Evolutionary conservation across 2,888 invertebrate genomes (phyloP), one percentile per base, ranked within the genome.

Genomic region (Cheiracanthium punctorium): DNA sequence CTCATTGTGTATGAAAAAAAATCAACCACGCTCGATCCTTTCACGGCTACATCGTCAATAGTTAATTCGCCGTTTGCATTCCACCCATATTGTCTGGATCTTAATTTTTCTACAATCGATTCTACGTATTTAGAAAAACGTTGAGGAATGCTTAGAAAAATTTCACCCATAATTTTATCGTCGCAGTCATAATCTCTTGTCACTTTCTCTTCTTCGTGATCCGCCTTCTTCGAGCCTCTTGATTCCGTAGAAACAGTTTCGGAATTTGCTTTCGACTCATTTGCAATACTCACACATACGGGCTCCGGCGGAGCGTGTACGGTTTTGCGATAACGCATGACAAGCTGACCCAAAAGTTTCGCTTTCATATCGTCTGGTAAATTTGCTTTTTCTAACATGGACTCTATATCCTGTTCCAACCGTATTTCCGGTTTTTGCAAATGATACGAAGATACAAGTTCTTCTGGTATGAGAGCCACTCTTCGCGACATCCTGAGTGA

Each of bases 301-400:
- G 82, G 82, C 2, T 82, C 76, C 0, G 71, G 58, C 0, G 76
- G 75, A n/a, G 32, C 43, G 14, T 71, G 76, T 1, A 43, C 24
- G 0, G 41, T 71, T 71, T 71, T 82, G 5, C 71, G 74, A 82
- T 70, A 82, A n/a, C 82, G 24, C 7, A 41, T 64, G 0, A 76
- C 12, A 14, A 82, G 10, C 14, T 82, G 82, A 17, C 82, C 24
- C 12, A 82, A 43, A 14, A 82, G 10, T 48, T 82, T 82, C 1
- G 70, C 71, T 24, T 82, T 82, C 41, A 76, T 58, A 29, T 82
- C 82, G n/a, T 82, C 82, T 0, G 82, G 43, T 14, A 82, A 17
- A 12, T 75, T 69, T 17, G 69, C 41, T 10, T 64, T 37, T 4
- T 82, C 77, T 10, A 82, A 48, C 17, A 82, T 41, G 24, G 37